phyloP scores from a whole-genome alignment of 92 coral and sea anemone genomes.

The Porites rus region DNA sequence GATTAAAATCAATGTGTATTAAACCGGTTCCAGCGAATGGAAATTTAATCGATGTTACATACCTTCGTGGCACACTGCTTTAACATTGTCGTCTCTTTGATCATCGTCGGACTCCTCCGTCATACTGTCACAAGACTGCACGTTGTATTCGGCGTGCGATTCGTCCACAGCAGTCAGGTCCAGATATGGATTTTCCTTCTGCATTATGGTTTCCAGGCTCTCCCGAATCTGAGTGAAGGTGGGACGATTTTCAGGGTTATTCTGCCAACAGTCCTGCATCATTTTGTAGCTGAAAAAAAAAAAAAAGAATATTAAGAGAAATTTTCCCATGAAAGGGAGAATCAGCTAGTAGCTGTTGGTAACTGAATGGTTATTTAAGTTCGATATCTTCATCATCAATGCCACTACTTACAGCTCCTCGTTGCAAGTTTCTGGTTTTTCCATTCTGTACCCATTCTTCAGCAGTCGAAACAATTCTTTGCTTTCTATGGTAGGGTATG shows the following conservation, averaged over 20 bases:
- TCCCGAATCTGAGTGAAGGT: conserved; percentile 61
- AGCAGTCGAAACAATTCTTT: conserved; percentile 66
- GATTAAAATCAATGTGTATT: background rate
- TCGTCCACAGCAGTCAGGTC: conserved; percentile 80
- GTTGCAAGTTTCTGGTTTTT: conserved; percentile 81
- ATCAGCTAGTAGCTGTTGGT: too few relatives aligned
- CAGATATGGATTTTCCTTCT: conserved; percentile 76
- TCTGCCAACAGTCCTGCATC: conserved; percentile 80
- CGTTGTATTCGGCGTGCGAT: conserved; percentile 69
- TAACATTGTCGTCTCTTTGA: background rate
- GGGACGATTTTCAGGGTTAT: conserved; percentile 73
- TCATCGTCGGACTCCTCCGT: conserved; percentile 33
- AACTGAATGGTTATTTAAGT: too few relatives aligned
- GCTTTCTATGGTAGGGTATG: conserved; percentile 79
- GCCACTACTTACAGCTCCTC: conserved; percentile 71
- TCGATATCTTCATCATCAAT: too few relatives aligned
- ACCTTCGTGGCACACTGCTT: background rate
- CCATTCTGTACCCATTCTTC: conserved; percentile 82
- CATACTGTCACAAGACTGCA: conserved; percentile 77
- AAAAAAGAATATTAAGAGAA: too few relatives aligned
- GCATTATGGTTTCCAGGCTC: conserved; percentile 74
- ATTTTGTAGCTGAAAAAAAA: conserved; percentile 56
- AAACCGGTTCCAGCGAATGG: background rate
- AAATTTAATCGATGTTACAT: background rate
- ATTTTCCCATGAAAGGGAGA: background rate